Evolutionary conservation across 2,888 invertebrate genomes (phyloP), one percentile per base, ranked within the genome.

Genomic region (Eristalis intricaria): DNA sequence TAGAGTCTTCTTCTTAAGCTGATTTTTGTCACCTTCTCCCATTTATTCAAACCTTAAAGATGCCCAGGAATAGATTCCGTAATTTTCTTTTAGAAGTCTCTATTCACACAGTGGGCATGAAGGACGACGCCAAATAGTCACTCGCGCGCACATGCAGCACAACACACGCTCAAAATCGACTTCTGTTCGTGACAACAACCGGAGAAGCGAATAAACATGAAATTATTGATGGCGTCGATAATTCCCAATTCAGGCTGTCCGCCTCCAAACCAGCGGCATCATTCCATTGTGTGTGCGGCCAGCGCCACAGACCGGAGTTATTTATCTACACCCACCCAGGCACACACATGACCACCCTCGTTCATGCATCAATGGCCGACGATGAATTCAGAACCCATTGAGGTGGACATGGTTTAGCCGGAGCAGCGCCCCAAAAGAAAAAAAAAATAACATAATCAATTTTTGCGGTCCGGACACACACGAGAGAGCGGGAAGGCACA

Each of bases 241-340:
- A 50, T 50, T 50, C 50, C 50, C 50, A 19, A 50, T 50, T 19
- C 50, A 7, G 43, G 1, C n/a, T 43, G 43, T 43, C 43, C 19
- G 19, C 19, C 19, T 19, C 50, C 19, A 38, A 11, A 13, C 38
- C 38, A 38, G 13, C 38, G 19, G 43, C 43, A 43, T 43, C 43
- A 1, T 8, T 8, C 19, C 8, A 19, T 50, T 50, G 19, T 50
- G 19, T 50, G n/a, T 50, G 50, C 50, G n/a, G 1, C 19, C 50
- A 7, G 19, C 50, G 2, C 50, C 19, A 5, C 50, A 50, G 50
- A 50, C 50, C 19, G 50, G 19, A 50, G n/a, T 19, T 50, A 50
- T 50, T 50, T 50, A 50, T 50, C 50, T 50, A n/a, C 50, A 50
- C 50, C 50, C 50, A 50, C n/a, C 50, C 50, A 50, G 50, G 50